Evolutionary conservation across 2,113 vertebrate genomes (phyloP), one percentile per base, ranked within the genome.

Genomic region (Centropus unirufus): DNA sequence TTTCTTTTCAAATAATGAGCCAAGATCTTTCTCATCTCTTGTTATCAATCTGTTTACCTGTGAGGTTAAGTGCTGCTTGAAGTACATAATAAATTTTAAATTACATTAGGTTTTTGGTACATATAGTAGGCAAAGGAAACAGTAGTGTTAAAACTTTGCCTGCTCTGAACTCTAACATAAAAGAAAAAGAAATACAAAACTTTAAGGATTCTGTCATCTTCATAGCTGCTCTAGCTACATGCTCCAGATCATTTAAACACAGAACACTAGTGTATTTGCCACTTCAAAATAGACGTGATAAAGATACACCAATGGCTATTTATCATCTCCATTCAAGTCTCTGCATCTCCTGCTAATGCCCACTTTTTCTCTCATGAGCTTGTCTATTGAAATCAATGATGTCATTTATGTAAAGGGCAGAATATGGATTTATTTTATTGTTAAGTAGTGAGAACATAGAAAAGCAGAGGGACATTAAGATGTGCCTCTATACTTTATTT

Each of bases 11-110:
- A 89, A 74, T 64, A 81, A 81, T 54, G 22, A 94, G 14, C 44
- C 49, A 84, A 87, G 73, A 82, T 24, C 24, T 23, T 79, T 90
- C 52, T 95, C 89, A 82, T 80, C 75, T 90, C 54, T 92, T 79
- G 76, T 29, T 58, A 90, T 79, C 62, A 93, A 82, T 76, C 70
- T 95, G 92, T 90, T 97, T 96, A 90, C 74, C 62, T 90, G 70
- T 83, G 92, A 96, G 80, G 84, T 90, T 97, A 97, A 98, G 95
- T 95, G 92, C 81, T 89, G 47, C 84, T 96, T 97, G 81, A 97
- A 97, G 68, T 70, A 83, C 23, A 51, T 84, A 92, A 88, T 9
- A 92, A 95, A 96, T 90, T 91, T 97, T 96, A 95, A 97, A 95
- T 92, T 96, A 52, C 79, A 95, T 95, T 93, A 94, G 81, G 23